Conservation (phyloP, 1,140 invertebrate species). For the Hypothenemus hampei region DNA sequence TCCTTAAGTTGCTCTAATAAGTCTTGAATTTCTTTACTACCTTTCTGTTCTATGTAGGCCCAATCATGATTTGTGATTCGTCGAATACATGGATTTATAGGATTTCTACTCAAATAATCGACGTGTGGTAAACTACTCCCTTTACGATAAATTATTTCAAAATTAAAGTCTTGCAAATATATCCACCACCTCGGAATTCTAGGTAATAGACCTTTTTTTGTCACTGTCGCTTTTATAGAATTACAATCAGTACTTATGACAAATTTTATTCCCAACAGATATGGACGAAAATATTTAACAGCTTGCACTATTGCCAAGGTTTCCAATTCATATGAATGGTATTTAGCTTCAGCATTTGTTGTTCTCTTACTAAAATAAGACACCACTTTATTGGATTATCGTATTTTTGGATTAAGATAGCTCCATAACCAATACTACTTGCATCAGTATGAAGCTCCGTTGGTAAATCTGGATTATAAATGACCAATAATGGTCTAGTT, state of each 20-base stretch:
- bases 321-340: conserved; percentile 45
- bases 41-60: conserved; percentile 6
- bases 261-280: conserved; percentile 33
- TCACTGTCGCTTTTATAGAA: conserved; percentile 35
- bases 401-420: conserved; percentile 38
- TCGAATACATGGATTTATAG: neutral
- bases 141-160: conserved; percentile 16
- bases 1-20: neutral
- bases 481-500: conserved; percentile 36
- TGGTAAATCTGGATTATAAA: conserved; percentile 32
- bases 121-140: conserved; percentile 7
- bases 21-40: conserved; percentile 1
- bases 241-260: conserved; percentile 40
- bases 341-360: conserved; percentile 31
- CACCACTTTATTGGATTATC: conserved; percentile 28
- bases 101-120: conserved; percentile 16
- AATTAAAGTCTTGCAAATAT: conserved; percentile 42
- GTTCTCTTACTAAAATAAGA: conserved; percentile 41
- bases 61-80: conserved; percentile 16
- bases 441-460: conserved; percentile 43
- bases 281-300: conserved; percentile 34
- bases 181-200: conserved; percentile 43
- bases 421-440: conserved; percentile 37
- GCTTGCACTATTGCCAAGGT: conserved; percentile 40
- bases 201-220: conserved; percentile 40